phyloP scores from a whole-genome alignment of 2,797 vertebrate species.

The Gymnoscopelus braueri region DNA sequence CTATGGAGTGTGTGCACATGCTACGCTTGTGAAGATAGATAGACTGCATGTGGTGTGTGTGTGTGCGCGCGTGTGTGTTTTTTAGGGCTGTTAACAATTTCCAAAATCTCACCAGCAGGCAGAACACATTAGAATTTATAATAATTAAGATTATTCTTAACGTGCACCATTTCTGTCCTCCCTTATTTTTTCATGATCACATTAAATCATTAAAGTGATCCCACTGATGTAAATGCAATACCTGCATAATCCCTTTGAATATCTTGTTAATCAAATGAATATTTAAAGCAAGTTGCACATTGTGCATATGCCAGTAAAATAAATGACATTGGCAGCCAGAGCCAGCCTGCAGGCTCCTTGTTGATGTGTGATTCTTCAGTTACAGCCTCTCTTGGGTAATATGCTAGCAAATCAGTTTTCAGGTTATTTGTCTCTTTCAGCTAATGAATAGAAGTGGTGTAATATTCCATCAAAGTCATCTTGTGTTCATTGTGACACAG shows the following conservation, averaged over 20 bases:
- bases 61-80: slow-evolving; percentile 4
- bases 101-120: slow-evolving; percentile 46
- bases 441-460: too few relatives aligned
- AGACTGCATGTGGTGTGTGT: neutral
- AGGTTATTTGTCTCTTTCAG: too few relatives aligned
- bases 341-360: too few relatives aligned
- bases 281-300: too few relatives aligned
- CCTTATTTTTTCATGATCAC: slow-evolving; percentile 37
- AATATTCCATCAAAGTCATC: too few relatives aligned
- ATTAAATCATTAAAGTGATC: slow-evolving; percentile 26
- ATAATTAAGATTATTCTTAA: slow-evolving; percentile 46
- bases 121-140: slow-evolving; percentile 50
- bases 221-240: slow-evolving; percentile 25
- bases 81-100: slow-evolving; percentile 33
- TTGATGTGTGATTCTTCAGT: too few relatives aligned
- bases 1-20: slow-evolving; percentile 1
- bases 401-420: too few relatives aligned
- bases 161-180: slow-evolving; percentile 20
- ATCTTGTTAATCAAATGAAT: slow-evolving; percentile 27
- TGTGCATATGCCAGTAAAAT: too few relatives aligned
- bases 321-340: too few relatives aligned
- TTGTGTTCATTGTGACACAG: too few relatives aligned
- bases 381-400: too few relatives aligned
- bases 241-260: slow-evolving; percentile 44
- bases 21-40: neutral